Base-by-base conservation (phyloP, 2,797 vertebrate species). In the Molossus alvarezi region DNA sequence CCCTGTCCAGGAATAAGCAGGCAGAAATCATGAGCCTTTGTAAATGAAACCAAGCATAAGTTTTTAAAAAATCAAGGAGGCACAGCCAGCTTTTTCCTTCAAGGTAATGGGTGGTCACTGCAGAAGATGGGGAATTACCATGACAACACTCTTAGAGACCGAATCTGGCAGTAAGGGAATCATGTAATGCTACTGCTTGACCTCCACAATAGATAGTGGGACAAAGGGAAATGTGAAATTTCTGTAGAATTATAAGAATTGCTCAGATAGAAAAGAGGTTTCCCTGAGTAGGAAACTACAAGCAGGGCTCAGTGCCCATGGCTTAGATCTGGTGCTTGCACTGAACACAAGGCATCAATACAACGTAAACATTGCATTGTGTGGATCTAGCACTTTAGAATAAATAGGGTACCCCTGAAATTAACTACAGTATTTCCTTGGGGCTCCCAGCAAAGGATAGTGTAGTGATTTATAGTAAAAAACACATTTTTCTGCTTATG, bases 141-240 rank as follows among this genome's bases (percentile, higher is more conserved):
- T 97, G 90, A 71, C 73, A 97, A 93, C 75, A 82, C 10, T 18
- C 18, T 60, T 27, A 83, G 29, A 87, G 14, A 41, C 17, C n/a
- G 85, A 86, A 77, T 7, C 21, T 21, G 37, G 41, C 51, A 86
- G 48, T 82, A 17, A 55, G 33, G 21, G 9, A 17, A 82, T 3
- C 5, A 84, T 60, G 23, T 72, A 90, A 88, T n/a, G 57, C n/a
- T 82, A 71, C 37, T 27, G 12, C 7, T 5, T 21, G 2, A 11
- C 17, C 17, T 41, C 76, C 51, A 88, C 33, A 81, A 72, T 69
- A 20, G 18, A 76, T 5, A 87, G 55, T 72, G 53, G 17, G 13
- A 93, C 88, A 29, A 48, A 81, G 15, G 58, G 86, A 41, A 88
- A 83, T 73, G 51, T 64, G 64, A 89, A 88, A 51, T 62, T 71